These are phyloP conservation scores for Drosophila baimaii DNA, from an alignment of 1,140 invertebrate species.

Conservation along the genomic window DNA sequence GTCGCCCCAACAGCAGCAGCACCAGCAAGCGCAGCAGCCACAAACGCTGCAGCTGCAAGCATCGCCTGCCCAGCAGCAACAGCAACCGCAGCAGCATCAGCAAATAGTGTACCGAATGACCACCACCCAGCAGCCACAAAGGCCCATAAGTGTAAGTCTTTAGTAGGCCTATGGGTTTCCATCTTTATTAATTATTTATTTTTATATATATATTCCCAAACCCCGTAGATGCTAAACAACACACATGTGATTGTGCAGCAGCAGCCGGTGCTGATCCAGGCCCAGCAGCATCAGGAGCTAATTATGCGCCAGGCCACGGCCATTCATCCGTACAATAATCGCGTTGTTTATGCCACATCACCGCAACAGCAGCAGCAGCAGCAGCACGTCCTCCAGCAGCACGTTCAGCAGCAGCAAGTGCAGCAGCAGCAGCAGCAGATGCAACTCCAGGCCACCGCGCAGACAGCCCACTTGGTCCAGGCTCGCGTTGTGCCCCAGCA, in stretches of 20 bases:
- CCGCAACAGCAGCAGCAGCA: conserved; percentile 71
- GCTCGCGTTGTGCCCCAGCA: conserved; percentile 71
- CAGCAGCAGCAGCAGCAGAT: conserved; percentile 71
- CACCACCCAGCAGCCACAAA: conserved; percentile 62
- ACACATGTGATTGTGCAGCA: conserved; percentile 79
- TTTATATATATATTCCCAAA: background rate
- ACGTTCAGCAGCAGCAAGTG: conserved; percentile 73
- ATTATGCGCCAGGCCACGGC: conserved; percentile 76
- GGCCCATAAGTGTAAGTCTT: conserved; percentile 58
- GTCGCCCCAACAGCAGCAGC: conserved; percentile 51
- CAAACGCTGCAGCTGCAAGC: conserved; percentile 81
- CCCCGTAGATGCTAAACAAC: conserved; percentile 65
- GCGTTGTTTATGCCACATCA: conserved; percentile 67
- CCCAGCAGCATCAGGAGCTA: conserved; percentile 74
- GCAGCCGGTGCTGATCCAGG: conserved; percentile 74
- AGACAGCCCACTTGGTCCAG: conserved; percentile 70
- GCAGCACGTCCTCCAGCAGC: conserved; percentile 68
- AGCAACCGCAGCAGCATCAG: conserved; percentile 71
- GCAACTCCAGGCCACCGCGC: conserved; percentile 63
- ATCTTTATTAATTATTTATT: background rate
- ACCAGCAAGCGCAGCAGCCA: conserved; percentile 62
- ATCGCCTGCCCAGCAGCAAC: conserved; percentile 54
- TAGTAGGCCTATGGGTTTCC: background rate
- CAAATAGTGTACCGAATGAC: conserved; percentile 81
- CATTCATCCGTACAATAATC: conserved; percentile 74